Evolutionary conservation across 2,113 vertebrate species (phyloP).

Genomic region (Chaenogobius annularis): DNA sequence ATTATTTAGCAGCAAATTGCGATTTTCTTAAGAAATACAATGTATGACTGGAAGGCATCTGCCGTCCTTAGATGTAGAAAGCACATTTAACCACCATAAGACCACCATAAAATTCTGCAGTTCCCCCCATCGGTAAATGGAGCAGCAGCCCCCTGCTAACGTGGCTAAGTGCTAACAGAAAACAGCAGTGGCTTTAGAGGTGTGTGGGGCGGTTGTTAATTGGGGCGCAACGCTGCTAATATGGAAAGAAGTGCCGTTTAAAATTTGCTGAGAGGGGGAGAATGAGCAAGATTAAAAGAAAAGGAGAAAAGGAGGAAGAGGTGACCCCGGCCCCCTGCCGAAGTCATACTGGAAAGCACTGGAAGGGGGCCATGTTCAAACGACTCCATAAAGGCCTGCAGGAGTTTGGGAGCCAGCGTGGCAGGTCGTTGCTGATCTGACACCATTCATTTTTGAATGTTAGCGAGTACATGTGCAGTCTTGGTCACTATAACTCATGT

Average conservation of each 20-base stretch:
- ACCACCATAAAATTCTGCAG: constrained; percentile 55
- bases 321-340: constrained; percentile 58
- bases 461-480: not conserved
- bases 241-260: constrained; percentile 61
- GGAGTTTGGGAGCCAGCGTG: constrained; percentile 55
- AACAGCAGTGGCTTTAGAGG: constrained; percentile 56
- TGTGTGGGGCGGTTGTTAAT: constrained; percentile 51
- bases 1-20: not conserved
- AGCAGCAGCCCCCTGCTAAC: constrained; percentile 50
- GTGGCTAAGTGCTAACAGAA: constrained; percentile 68
- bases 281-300: constrained; percentile 60
- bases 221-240: constrained; percentile 52
- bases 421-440: constrained; percentile 48
- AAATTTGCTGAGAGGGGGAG: constrained; percentile 67
- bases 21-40: not conserved
- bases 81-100: constrained; percentile 41
- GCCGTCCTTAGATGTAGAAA: constrained; percentile 3
- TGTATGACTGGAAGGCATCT: not conserved
- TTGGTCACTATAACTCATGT: not conserved
- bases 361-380: constrained; percentile 59
- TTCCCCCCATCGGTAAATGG: constrained; percentile 13
- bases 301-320: constrained; percentile 68
- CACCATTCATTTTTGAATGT: constrained; percentile 1
- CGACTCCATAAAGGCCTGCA: constrained; percentile 53
- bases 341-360: constrained; percentile 62